These are phyloP conservation scores for Ophiodon elongatus DNA, from an alignment of 2,113 vertebrate genomes.

Conservation along the genomic window DNA sequence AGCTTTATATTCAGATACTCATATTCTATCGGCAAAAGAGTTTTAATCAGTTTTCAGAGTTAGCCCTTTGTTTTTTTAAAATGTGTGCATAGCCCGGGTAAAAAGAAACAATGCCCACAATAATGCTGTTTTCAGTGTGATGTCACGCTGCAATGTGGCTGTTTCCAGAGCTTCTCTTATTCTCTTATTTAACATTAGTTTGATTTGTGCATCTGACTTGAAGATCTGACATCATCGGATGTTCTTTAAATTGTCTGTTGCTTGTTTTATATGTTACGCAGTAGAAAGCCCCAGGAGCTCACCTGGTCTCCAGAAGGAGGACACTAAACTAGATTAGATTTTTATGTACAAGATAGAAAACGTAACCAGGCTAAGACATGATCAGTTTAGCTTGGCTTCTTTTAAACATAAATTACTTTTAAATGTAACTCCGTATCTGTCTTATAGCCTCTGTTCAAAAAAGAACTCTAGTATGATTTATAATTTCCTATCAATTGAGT, in stretches of 20 bases:
- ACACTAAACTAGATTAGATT: not conserved
- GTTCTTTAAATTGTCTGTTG: not conserved
- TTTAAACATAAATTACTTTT: not conserved
- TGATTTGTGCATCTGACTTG: not conserved
- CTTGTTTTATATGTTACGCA: not conserved
- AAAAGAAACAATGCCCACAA: constrained; percentile 17
- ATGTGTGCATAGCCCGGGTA: not conserved
- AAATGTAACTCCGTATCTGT: not conserved
- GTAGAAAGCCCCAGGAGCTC: not conserved
- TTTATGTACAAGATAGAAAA: not conserved
- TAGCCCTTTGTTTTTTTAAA: not conserved
- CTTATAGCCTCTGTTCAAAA: constrained; percentile 2
- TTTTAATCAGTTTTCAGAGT: not conserved
- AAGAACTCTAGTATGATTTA: not conserved
- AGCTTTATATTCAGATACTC: not conserved
- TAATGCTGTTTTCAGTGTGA: not conserved
- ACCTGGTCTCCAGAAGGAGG: constrained; percentile 6
- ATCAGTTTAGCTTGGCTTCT: not conserved
- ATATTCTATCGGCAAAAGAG: not conserved
- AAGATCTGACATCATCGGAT: not conserved
- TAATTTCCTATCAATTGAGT: not conserved
- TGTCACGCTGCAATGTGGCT: not conserved
- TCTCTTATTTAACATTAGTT: not conserved
- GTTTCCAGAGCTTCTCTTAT: not conserved
- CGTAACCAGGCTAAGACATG: not conserved